Base-by-base conservation (phyloP, 1,140 invertebrate genomes). In the Ostrea edulis region DNA sequence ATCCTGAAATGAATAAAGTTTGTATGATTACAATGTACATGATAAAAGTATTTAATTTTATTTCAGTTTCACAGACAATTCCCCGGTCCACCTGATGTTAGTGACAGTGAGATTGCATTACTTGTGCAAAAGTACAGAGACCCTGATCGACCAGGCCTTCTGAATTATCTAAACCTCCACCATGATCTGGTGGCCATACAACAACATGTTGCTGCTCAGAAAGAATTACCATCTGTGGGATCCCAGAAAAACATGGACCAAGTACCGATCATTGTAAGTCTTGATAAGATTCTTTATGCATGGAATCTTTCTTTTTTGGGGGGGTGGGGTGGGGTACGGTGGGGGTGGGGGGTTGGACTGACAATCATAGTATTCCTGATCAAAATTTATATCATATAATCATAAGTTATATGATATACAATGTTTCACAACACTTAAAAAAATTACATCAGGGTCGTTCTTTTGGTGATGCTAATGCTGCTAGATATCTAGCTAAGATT, bases 101-200 rank as follows among this genome's bases (percentile, higher is more conserved):
- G 68, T 86, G 94, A 94, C 54, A 89, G 91, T 55, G 95, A 95
- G 62, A 92, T 94, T 82, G 91, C 89, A 12, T 85, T 94, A 53
- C 89, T 95, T 51, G 93, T 94, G 35, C 88, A 91, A 84, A 94
- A 94, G 83, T 95, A 95, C 86, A 85, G 90, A 65, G 93, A 95
- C 84, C 94, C 94, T 9, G 89, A 90, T 8, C 85, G 90, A 22
- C 91, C 93, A 22, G 94, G 93, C 20, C 88, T 94, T n/a, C 84
- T 95, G 11, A 94, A 94, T 83, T 95, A 95, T 86, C 89, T 95
- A 4, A 95, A 95, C 86, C 91, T 95, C 11, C 93, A 94, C 83
- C 92, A 95, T 91, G 94, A 95, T 89, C 89, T 95, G 22, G 89
- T 93, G 53, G 93, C 94, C 22, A 90, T 94, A 0, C 87, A 87